phyloP scores from a whole-genome alignment of 2,888 invertebrate genomes.

The Chelonus formosanus region DNA sequence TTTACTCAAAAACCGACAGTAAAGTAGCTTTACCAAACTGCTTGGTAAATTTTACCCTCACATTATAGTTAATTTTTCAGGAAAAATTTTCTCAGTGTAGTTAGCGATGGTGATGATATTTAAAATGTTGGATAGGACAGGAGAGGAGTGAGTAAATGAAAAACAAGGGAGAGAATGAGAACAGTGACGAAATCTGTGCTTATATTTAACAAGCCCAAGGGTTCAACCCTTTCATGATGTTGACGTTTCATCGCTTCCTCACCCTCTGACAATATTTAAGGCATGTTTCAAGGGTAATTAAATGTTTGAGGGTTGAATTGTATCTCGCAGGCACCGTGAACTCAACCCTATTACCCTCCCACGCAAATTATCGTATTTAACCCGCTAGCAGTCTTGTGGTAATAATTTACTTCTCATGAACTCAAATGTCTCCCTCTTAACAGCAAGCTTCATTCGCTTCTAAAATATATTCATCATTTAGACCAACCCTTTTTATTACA shows the following conservation, averaged over 20 bases:
- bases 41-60: too few relatives aligned
- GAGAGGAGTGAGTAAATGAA: conserved; percentile 26
- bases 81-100: too few relatives aligned
- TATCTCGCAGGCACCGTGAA: conserved; percentile 33
- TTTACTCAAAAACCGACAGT: too few relatives aligned
- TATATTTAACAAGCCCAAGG: conserved; percentile 54
- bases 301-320: conserved; percentile 56
- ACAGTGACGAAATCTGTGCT: conserved; percentile 38
- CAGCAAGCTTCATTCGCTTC: conserved; percentile 18
- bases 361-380: conserved; percentile 64
- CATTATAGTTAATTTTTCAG: too few relatives aligned
- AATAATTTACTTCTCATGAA: conserved; percentile 64
- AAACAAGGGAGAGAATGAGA: conserved; percentile 35
- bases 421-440: conserved; percentile 38
- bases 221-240: conserved; percentile 55
- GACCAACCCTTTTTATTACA: conserved; percentile 64
- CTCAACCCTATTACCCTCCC: conserved; percentile 51
- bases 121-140: too few relatives aligned
- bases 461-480: conserved; percentile 61
- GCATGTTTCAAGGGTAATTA: conserved; percentile 64
- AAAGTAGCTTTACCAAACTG: too few relatives aligned
- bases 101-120: too few relatives aligned
- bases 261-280: conserved; percentile 63
- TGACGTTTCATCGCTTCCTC: conserved; percentile 39
- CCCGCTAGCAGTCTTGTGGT: conserved; percentile 45